Evolutionary conservation across 2,113 vertebrate genomes (phyloP).

Genomic region (Anthoscopus minutus): DNA sequence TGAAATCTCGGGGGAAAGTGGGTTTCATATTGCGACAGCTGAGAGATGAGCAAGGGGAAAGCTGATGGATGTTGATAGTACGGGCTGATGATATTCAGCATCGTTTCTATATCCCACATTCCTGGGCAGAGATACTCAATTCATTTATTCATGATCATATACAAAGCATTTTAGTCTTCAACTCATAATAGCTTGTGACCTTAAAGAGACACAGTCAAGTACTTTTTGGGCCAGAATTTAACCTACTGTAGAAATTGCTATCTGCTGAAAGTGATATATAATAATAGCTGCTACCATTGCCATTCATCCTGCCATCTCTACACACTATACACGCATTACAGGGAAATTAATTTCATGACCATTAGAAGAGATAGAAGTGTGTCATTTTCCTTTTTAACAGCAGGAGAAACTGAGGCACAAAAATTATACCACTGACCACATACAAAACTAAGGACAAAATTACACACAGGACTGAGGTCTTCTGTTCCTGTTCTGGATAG

Average conservation of each 20-base stretch:
- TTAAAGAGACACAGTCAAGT: constrained; percentile 59
- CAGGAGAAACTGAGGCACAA: constrained; percentile 28
- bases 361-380: not conserved
- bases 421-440: not conserved
- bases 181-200: constrained; percentile 55
- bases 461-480: not conserved
- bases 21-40: constrained; percentile 52
- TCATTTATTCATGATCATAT: constrained; percentile 62
- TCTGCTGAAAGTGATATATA: constrained; percentile 16
- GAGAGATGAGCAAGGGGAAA: constrained; percentile 60
- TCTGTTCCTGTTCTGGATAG: not conserved
- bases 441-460: not conserved
- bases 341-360: not conserved
- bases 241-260: constrained; percentile 45
- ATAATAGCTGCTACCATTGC: constrained; percentile 3
- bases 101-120: constrained; percentile 56
- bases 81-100: constrained; percentile 38
- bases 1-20: constrained; percentile 47
- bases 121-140: constrained; percentile 42
- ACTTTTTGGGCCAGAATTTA: constrained; percentile 38
- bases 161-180: constrained; percentile 55
- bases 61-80: constrained; percentile 63
- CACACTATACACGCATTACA: not conserved
- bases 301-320: not conserved
- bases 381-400: not conserved